Percentiles rank a stretch among this genome's conserved stretches.
phyloP scores from a whole-genome alignment of 2,797 vertebrate genomes.

The Galagoides demidoff region DNA sequence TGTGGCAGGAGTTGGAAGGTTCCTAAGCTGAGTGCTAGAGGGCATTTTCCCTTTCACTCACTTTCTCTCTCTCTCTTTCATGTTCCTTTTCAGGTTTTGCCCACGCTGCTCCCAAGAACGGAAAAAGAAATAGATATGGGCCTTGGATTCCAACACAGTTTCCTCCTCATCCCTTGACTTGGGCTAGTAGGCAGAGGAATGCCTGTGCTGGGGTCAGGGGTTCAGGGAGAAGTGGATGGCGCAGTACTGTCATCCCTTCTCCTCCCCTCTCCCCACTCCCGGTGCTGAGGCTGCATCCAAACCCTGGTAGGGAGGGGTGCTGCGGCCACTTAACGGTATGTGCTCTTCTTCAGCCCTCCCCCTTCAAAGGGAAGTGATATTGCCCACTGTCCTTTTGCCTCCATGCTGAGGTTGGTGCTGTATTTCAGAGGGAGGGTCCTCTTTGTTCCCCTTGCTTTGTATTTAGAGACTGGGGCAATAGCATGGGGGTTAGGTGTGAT shows the following conservation, averaged over 20 bases:
- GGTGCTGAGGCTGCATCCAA: conserved; percentile 75
- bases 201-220: conserved; percentile 47
- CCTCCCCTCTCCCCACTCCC: conserved; percentile 11
- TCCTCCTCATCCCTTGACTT: conserved; percentile 58
- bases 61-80: background rate
- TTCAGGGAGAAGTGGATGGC: conserved; percentile 54
- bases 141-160: conserved; percentile 78
- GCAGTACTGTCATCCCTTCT: background rate
- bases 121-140: conserved; percentile 90
- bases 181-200: conserved; percentile 67
- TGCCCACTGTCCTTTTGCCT: conserved; percentile 73
- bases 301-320: conserved; percentile 61
- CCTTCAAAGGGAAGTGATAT: conserved; percentile 46
- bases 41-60: background rate
- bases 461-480: conserved; percentile 66
- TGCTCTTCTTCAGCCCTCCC: conserved; percentile 27
- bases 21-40: background rate
- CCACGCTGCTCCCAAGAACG: conserved; percentile 92
- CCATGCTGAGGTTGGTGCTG: conserved; percentile 81
- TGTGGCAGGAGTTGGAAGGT: background rate
- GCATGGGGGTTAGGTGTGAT: conserved; percentile 37
- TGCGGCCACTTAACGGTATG: background rate
- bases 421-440: conserved; percentile 68
- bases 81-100: conserved; percentile 86
- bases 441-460: conserved; percentile 61